Evolutionary conservation across 2,113 vertebrate genomes (phyloP).

Genomic region (Cyphomyrus plagiostoma): DNA sequence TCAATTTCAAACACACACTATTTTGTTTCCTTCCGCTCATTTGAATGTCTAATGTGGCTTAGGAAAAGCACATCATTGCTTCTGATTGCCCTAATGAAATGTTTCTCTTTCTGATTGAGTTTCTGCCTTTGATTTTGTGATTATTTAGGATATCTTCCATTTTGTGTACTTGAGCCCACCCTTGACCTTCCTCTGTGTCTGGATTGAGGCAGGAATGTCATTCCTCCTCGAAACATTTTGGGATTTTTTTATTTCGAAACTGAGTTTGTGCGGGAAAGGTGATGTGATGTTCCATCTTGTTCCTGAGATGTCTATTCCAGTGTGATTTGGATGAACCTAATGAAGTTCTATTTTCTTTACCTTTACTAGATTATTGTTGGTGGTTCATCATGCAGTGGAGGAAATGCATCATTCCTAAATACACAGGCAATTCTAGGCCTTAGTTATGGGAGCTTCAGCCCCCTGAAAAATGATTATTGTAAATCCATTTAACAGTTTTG

Average conservation of each 20-base stretch:
- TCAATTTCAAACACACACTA: slow-evolving; percentile 53
- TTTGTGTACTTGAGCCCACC: slow-evolving; percentile 40
- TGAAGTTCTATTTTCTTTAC: neutral
- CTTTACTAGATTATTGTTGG: neutral
- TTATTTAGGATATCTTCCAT: slow-evolving; percentile 50
- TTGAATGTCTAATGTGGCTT: slow-evolving; percentile 55
- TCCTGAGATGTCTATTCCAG: neutral
- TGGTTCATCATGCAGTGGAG: neutral
- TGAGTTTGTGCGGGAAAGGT: neutral
- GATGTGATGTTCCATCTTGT: neutral
- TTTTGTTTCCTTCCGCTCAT: slow-evolving; percentile 53
- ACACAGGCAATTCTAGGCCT: neutral
- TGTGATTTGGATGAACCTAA: neutral
- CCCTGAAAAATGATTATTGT: neutral
- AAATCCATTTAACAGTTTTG: neutral
- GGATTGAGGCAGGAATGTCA: slow-evolving; percentile 54
- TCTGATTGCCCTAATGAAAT: slow-evolving; percentile 51
- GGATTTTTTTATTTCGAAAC: slow-evolving; percentile 42
- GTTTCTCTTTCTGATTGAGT: slow-evolving; percentile 52
- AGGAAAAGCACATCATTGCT: slow-evolving; percentile 36
- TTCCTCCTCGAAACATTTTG: slow-evolving; percentile 55
- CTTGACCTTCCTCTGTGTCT: slow-evolving; percentile 48
- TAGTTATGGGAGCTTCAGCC: neutral
- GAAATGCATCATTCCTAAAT: neutral
- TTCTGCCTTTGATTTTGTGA: slow-evolving; percentile 48